A percentile compares a stretch with the other conserved stretches of the same genome.
phyloP scores from a whole-genome alignment of 2,113 vertebrate species.

The Crotalus viridis region DNA sequence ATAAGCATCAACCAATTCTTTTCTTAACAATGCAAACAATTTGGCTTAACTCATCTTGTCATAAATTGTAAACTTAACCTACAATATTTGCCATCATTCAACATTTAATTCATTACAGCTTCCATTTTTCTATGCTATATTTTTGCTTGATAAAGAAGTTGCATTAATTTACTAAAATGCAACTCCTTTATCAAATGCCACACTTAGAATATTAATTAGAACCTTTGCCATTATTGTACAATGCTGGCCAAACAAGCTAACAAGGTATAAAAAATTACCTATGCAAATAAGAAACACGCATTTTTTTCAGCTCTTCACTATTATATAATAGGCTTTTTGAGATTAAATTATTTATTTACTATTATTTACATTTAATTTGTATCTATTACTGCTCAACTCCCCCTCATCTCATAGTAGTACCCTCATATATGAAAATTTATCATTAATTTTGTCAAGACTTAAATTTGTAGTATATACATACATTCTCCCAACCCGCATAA shows the following conservation, averaged over 20 bases:
- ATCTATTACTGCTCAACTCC: slow-evolving; percentile 31
- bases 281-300: slow-evolving; percentile 60
- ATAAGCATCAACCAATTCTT: slow-evolving; percentile 88
- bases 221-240: slow-evolving; percentile 50
- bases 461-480: slow-evolving; percentile 1
- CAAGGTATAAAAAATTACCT: slow-evolving; percentile 58
- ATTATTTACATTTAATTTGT: slow-evolving; percentile 40
- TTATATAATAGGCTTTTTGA: slow-evolving; percentile 52
- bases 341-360: slow-evolving; percentile 61
- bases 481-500: slow-evolving; percentile 41
- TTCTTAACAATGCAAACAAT: slow-evolving; percentile 82
- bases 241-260: slow-evolving; percentile 54
- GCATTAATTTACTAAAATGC: slow-evolving; percentile 62
- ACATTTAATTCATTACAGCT: slow-evolving; percentile 64
- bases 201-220: slow-evolving; percentile 59
- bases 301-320: slow-evolving; percentile 51
- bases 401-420: slow-evolving; percentile 39
- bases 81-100: slow-evolving; percentile 71
- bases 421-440: slow-evolving; percentile 36
- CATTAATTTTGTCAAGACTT: slow-evolving; percentile 5
- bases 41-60: slow-evolving; percentile 79
- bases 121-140: slow-evolving; percentile 58
- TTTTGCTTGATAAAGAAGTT: slow-evolving; percentile 40
- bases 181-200: slow-evolving; percentile 59
- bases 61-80: slow-evolving; percentile 77